phyloP scores from a whole-genome alignment of 2,113 vertebrate species.

The Brachyistius frenatus region DNA sequence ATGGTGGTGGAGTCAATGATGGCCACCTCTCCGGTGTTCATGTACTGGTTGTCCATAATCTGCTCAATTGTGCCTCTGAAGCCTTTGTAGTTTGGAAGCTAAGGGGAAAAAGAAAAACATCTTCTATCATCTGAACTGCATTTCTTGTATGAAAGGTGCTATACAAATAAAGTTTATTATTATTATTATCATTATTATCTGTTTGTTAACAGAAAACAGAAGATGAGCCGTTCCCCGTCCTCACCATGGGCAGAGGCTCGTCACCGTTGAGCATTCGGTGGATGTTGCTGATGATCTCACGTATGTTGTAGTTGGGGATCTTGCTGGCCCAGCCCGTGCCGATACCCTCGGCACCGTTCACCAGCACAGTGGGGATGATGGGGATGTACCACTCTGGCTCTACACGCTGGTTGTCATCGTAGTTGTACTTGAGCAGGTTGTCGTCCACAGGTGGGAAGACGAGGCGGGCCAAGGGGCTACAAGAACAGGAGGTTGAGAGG shows the following conservation, averaged over 20 bases:
- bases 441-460: slow-evolving; percentile 92
- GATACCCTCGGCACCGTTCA: slow-evolving; percentile 95
- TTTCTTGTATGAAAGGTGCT: no score
- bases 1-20: slow-evolving; percentile 95
- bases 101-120: not conserved
- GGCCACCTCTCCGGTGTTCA: slow-evolving; percentile 93
- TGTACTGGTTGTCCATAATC: slow-evolving; percentile 89
- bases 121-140: no score
- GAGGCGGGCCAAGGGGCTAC: slow-evolving; percentile 89
- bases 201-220: not conserved
- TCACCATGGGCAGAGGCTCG: slow-evolving; percentile 93
- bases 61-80: slow-evolving; percentile 94
- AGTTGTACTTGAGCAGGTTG: slow-evolving; percentile 91
- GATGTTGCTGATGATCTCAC: slow-evolving; percentile 94
- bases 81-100: slow-evolving; percentile 96
- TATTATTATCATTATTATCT: no score
- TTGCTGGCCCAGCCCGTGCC: slow-evolving; percentile 98
- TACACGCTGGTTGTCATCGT: slow-evolving; percentile 96
- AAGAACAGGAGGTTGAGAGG: not conserved
- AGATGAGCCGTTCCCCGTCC: not conserved
- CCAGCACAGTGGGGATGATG: slow-evolving; percentile 93
- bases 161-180: no score
- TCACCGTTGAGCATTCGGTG: slow-evolving; percentile 91
- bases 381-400: slow-evolving; percentile 99
- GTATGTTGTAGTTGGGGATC: slow-evolving; percentile 92